Evolutionary conservation across 2,888 invertebrate genomes (phyloP).

Genomic region (Myathropa florea): DNA sequence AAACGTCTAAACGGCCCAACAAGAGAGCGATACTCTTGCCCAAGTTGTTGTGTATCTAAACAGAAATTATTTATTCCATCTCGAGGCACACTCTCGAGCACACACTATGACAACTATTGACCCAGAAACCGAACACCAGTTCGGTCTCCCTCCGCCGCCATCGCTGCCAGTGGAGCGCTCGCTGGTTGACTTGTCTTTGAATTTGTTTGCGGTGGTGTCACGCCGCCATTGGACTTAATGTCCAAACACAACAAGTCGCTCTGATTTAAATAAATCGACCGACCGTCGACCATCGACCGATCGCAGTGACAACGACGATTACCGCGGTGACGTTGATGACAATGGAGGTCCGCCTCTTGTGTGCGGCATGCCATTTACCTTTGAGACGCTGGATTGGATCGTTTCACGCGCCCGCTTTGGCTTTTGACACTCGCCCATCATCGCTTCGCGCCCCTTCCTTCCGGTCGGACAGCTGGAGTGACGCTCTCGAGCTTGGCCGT

Average conservation of each 20-base stretch:
- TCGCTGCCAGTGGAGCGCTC: neutral
- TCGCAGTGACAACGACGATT: no score
- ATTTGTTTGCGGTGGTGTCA: slow-evolving; percentile 14
- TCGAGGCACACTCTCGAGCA: slow-evolving; percentile 7
- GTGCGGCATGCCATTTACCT: no score
- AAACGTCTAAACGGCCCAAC: slow-evolving; percentile 1
- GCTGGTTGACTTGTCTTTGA: neutral
- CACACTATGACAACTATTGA: slow-evolving; percentile 38
- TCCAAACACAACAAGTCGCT: neutral
- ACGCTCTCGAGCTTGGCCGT: neutral
- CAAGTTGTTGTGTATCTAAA: slow-evolving; percentile 11
- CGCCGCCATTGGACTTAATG: neutral
- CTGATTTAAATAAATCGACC: slow-evolving; percentile 22
- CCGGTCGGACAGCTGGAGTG: neutral
- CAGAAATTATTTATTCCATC: slow-evolving; percentile 27
- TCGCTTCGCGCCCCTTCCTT: neutral
- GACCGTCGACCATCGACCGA: neutral
- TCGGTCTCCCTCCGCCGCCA: neutral
- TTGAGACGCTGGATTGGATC: no score
- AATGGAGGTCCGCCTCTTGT: neutral
- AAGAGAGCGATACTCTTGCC: neutral
- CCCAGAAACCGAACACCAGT: slow-evolving; percentile 26
- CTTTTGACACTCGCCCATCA: no score
- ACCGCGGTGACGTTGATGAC: neutral
- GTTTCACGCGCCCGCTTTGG: no score